Percentiles rank a stretch among this genome's conserved stretches.
Evolutionary conservation across 2,888 invertebrate species (phyloP).

Genomic region (Philaethria dido): DNA sequence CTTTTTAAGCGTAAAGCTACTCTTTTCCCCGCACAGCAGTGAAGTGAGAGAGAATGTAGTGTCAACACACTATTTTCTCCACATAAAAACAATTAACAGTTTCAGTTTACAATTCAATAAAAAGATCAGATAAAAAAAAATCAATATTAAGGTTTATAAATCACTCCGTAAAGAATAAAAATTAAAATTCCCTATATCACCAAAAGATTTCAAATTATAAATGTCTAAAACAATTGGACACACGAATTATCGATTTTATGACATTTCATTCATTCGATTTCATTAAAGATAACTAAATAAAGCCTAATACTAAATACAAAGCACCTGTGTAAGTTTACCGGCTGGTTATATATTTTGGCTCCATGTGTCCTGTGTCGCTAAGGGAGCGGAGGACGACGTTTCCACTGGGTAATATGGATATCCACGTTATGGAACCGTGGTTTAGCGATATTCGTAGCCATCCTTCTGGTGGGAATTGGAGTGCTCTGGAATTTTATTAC

Average conservation of each 20-base stretch:
- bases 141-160: neutral
- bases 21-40: too few species aligned
- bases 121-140: neutral
- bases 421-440: constrained; percentile 97
- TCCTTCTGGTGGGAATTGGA: constrained; percentile 98
- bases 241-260: too few species aligned
- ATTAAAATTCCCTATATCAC: neutral
- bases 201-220: neutral
- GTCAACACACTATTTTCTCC: too few species aligned
- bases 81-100: too few species aligned
- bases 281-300: neutral
- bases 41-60: too few species aligned
- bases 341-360: constrained; percentile 87
- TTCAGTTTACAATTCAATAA: too few species aligned
- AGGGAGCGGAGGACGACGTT: constrained; percentile 91
- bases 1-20: too few species aligned
- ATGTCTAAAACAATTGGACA: neutral
- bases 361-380: constrained; percentile 96
- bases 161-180: neutral
- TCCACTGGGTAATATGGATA: constrained; percentile 93
- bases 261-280: neutral
- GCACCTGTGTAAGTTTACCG: constrained; percentile 66
- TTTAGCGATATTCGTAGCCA: constrained; percentile 97
- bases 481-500: constrained; percentile 86
- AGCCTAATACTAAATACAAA: constrained; percentile 29